These are phyloP conservation scores for Lepidurus arcticus DNA, from an alignment of 1,140 invertebrate genomes.

Conservation along the genomic window DNA sequence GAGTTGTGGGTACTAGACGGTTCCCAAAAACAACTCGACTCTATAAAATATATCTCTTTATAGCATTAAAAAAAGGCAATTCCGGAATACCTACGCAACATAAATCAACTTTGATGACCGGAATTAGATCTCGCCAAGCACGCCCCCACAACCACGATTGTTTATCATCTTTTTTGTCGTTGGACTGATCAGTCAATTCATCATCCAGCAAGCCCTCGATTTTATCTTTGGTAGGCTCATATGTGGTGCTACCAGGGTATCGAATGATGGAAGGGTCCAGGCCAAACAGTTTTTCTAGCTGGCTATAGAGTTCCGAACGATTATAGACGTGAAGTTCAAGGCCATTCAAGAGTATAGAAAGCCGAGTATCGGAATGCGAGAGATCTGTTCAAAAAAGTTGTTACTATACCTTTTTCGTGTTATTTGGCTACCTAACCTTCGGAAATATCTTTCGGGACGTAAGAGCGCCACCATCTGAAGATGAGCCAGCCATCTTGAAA, in stretches of 20 bases:
- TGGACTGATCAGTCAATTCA: not conserved
- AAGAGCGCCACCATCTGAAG: constrained; percentile 94
- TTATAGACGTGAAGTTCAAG: constrained; percentile 96
- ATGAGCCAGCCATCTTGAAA: constrained; percentile 96
- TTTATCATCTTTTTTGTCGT: constrained; percentile 11
- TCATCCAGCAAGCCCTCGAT: not conserved
- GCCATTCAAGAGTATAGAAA: constrained; percentile 90
- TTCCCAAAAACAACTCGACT: constrained; percentile 96
- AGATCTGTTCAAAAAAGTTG: constrained; percentile 16
- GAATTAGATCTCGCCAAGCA: constrained; percentile 90
- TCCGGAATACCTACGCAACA: constrained; percentile 57
- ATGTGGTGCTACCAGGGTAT: not conserved
- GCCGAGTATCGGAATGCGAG: constrained; percentile 75
- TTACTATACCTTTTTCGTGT: not conserved
- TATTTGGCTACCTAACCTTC: constrained; percentile 60
- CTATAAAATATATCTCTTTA: constrained; percentile 45
- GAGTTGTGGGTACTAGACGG: constrained; percentile 82
- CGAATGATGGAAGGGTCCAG: constrained; percentile 70
- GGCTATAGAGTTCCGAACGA: constrained; percentile 77
- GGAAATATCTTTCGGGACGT: constrained; percentile 88
- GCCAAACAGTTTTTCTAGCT: constrained; percentile 83
- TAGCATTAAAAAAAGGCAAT: constrained; percentile 26
- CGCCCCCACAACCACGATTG: constrained; percentile 26
- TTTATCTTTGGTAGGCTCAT: constrained; percentile 1
- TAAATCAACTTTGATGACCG: constrained; percentile 92